These are phyloP conservation scores for Aphidius colemani DNA, from an alignment of 2,888 invertebrate genomes.

Conservation along the genomic window DNA sequence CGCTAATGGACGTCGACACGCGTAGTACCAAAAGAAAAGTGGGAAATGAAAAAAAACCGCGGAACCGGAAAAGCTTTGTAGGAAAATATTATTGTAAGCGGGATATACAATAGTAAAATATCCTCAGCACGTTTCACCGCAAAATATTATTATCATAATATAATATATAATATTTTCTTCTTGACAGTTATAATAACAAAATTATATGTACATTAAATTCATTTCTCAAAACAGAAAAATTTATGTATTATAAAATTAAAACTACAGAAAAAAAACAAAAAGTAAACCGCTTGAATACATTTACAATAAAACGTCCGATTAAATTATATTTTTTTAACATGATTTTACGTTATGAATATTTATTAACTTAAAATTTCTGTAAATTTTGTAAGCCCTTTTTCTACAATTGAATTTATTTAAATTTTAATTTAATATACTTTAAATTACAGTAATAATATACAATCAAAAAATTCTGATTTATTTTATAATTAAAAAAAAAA, in stretches of 20 bases:
- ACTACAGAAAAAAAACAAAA: no score
- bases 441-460: neutral
- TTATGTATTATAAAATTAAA: no score
- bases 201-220: neutral
- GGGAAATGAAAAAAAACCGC: slow-evolving; percentile 24
- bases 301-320: no score
- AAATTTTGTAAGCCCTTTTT: no score
- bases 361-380: no score
- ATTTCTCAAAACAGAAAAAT: neutral
- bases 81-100: slow-evolving; percentile 30
- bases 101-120: neutral
- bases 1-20: slow-evolving; percentile 41
- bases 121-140: no score
- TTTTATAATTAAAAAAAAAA: slow-evolving; percentile 1
- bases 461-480: neutral
- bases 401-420: no score
- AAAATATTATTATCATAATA: neutral
- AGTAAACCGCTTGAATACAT: no score
- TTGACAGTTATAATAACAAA: neutral
- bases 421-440: neutral
- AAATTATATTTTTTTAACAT: no score
- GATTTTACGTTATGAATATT: no score
- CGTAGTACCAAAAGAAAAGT: slow-evolving; percentile 5
- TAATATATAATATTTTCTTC: neutral
- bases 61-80: slow-evolving; percentile 28